Base-by-base conservation (phyloP, 1,140 invertebrate genomes). In the Zaprionus africanus region DNA sequence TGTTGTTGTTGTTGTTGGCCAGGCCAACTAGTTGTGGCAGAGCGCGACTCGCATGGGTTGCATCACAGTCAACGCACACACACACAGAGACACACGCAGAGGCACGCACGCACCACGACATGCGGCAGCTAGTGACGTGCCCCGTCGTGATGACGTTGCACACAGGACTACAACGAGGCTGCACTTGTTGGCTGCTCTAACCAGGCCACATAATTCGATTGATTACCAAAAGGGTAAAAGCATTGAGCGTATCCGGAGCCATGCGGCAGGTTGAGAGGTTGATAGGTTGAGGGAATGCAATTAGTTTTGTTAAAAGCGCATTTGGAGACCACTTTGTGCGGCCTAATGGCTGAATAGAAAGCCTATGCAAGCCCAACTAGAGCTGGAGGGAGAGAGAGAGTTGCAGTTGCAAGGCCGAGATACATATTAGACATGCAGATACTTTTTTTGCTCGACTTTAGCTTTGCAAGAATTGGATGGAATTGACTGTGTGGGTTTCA, bases 181-280 rank as follows among this genome's bases (percentile, higher is more conserved):
- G 65, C 66, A 69, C 61, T 64, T 65, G 62, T 65, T 65, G 51
- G 68, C 19, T 34, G 28, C 58, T 54, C 22, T 22, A 22, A 22
- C 22, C 22, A 53, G 31, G 65, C 60, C 31, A 43, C 61, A 86
- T 85, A 81, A 85, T 79, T 85, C 59, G 66, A 85, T 85, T 85
- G 64, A 62, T 68, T 56, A 64, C 53, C 75, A 58, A 36, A 65
- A 80, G 36, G 19, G 51, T 24, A 58, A 36, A 36, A 41, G 15
- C 24, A 5, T 19, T 3, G 9, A 49, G 43, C 43, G n/a, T 9
- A 49, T 49, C 38, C 15, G 22, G 43, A 17, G 11, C 22, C 19
- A 19, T 22, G 46, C 17, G 4, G 46, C 19, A 34, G n/a, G 6
- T n/a, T 43, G 41, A 6, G n/a, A 46, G 51, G 13, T 38, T 46